Percentiles rank a stretch among this genome's conserved stretches.
These are phyloP conservation scores for Myotis yumanensis DNA, from an alignment of 2,113 vertebrate genomes.

Conservation along the genomic window DNA sequence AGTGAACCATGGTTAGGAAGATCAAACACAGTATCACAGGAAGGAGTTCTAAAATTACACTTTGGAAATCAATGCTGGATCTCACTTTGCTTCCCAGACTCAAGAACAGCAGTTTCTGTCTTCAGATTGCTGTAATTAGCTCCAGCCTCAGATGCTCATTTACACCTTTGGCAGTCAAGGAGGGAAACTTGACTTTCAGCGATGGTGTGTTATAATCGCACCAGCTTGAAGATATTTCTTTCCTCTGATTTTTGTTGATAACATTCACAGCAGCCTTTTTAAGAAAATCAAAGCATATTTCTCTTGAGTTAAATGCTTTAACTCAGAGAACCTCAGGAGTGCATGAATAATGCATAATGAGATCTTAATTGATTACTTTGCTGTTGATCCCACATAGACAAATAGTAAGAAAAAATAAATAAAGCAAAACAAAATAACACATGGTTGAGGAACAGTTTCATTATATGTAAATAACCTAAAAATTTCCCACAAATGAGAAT, in stretches of 20 bases:
- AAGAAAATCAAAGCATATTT: conserved; percentile 29
- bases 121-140: conserved; percentile 78
- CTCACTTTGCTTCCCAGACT: conserved; percentile 64
- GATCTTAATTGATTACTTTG: neutral
- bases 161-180: conserved; percentile 70
- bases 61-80: conserved; percentile 58
- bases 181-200: conserved; percentile 70
- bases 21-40: conserved; percentile 35
- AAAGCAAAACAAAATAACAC: neutral
- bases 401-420: neutral
- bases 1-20: conserved; percentile 61
- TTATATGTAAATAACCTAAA: neutral
- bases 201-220: conserved; percentile 74
- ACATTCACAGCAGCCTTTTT: conserved; percentile 44
- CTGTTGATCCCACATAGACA: neutral
- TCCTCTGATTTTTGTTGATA: conserved; percentile 51
- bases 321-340: neutral
- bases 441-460: neutral
- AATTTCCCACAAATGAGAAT: neutral
- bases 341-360: neutral
- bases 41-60: conserved; percentile 73
- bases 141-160: conserved; percentile 78
- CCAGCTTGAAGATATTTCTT: conserved; percentile 49
- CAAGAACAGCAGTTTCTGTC: conserved; percentile 62
- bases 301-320: conserved; percentile 21